Percentiles rank a stretch among this genome's conserved stretches.
These are phyloP conservation scores for Thamnophis elegans DNA, from an alignment of 2,797 vertebrate species.

Conservation along the genomic window DNA sequence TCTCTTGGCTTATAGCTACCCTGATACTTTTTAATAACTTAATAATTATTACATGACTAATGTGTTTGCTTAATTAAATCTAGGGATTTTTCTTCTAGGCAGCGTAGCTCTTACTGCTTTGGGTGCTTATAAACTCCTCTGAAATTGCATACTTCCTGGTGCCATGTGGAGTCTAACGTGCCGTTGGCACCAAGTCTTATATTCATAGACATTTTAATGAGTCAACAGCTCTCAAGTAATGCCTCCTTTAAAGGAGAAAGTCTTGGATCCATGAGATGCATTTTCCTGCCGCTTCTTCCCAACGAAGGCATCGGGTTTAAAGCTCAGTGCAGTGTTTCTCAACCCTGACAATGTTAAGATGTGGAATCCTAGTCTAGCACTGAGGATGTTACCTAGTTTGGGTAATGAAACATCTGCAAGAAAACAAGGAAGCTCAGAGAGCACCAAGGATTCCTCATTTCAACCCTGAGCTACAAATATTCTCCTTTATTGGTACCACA, in stretches of 20 bases:
- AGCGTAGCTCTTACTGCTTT: neutral
- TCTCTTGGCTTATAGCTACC: neutral
- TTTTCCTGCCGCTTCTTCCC: neutral
- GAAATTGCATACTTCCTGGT: neutral
- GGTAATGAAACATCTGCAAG: too few species aligned
- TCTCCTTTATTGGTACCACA: too few species aligned
- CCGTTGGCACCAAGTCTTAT: neutral
- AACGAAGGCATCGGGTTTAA: neutral
- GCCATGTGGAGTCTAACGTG: neutral
- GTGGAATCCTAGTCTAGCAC: neutral
- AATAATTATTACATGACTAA: neutral
- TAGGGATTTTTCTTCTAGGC: neutral
- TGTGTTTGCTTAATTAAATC: neutral
- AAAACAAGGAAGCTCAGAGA: too few species aligned
- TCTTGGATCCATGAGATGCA: neutral
- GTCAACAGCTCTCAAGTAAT: neutral
- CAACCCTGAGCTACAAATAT: too few species aligned
- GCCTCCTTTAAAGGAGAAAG: neutral
- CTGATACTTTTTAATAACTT: neutral
- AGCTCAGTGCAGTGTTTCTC: neutral
- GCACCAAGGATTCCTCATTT: too few species aligned
- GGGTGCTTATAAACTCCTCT: neutral
- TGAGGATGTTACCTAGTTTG: too few species aligned
- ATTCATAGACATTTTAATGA: neutral
- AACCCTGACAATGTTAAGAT: neutral